Evolutionary conservation across 2,113 vertebrate species (phyloP), one percentile per base, ranked within the genome.

Genomic region (Paralichthys olivaceus): DNA sequence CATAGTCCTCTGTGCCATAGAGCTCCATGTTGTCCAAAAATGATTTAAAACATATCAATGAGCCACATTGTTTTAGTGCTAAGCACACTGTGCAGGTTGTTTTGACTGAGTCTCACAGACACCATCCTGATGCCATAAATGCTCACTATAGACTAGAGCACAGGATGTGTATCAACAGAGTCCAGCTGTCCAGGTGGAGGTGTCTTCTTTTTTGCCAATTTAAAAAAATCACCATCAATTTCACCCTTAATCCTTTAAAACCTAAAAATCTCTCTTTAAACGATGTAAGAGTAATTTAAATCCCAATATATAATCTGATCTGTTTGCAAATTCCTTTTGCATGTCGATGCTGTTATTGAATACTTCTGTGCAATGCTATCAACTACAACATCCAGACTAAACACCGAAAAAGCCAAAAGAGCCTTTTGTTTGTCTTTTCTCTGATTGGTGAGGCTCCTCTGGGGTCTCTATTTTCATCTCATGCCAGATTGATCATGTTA

Each of bases 291-390:
- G n/a, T n/a, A 26, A 28, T 40, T 1, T 1, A 34, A 23, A 15
- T 51, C 15, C 14, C 26, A 7, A 3, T 43, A 45, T 34, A 17
- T 13, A 9, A 40, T 40, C 26, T 45, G 25, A 54, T 65, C 66
- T 79, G 64, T 79, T 80, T 77, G 60, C 40, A 54, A n/a, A 72
- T 25, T 65, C 49, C 40, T 66, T 58, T 54, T 65, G 62, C 77
- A 77, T 83, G 80, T 53, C 37, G n/a, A 43, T 63, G 1, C 22
- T 12, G 53, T 54, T 28, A 57, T 66, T 79, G 56, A 56, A 11
- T 60, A 43, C 54, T 65, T 6, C 29, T 54, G 49, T 65, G 26
- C 22, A 28, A 43, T 23, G 0, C 45, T 43, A 25, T 69, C 0
- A 49, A 78, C 23, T 37, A n/a, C 58, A 69, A 45, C 23, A 65